These are phyloP conservation scores for Brachypodius melanocephalos DNA, from an alignment of 2,113 vertebrate species.

Conservation along the genomic window DNA sequence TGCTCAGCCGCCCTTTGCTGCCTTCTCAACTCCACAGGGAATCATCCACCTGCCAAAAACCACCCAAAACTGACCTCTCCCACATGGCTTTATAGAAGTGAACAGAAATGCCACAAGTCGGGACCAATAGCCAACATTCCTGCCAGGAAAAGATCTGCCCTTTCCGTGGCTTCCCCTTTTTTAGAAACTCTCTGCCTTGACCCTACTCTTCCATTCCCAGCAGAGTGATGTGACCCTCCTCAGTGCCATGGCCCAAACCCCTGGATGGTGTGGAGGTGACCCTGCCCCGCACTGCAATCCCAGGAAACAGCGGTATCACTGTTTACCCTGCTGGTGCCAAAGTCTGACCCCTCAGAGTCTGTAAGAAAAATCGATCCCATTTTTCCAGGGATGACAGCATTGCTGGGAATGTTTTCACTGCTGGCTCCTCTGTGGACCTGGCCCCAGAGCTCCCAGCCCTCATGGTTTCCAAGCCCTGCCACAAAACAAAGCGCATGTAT, in stretches of 20 bases:
- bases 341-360: not conserved
- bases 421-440: rapidly evolving
- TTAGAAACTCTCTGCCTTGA: not conserved
- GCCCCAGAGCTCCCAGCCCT: not conserved
- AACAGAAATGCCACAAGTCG: rapidly evolving
- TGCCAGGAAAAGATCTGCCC: rapidly evolving
- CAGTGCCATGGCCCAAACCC: rapidly evolving
- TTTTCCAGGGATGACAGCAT: not conserved
- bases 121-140: rapidly evolving
- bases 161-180: not conserved
- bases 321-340: not conserved
- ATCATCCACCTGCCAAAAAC: not conserved
- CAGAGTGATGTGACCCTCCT: not conserved
- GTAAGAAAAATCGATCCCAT: rapidly evolving
- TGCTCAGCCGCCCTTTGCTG: not conserved
- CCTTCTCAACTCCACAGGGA: not conserved
- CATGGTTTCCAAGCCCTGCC: not conserved
- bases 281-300: not conserved
- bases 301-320: not conserved
- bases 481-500: rapidly evolving
- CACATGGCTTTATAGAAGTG: rapidly evolving
- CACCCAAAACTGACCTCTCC: not conserved
- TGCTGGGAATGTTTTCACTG: not conserved
- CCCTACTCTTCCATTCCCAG: not conserved
- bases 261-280: not conserved